Conservation (phyloP, 2,797 vertebrate species). For the Furcifer pardalis region DNA sequence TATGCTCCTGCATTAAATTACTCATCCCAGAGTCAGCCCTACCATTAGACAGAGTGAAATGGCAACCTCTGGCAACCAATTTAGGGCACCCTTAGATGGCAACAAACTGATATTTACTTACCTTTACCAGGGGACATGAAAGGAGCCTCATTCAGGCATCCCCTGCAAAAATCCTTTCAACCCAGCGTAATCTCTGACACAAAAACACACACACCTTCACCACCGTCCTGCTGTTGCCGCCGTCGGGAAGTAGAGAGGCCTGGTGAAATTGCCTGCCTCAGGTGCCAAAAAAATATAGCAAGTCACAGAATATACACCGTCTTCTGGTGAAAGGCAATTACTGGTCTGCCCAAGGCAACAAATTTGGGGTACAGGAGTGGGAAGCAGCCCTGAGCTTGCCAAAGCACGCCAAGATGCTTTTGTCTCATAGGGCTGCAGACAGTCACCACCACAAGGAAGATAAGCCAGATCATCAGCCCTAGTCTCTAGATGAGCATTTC, state of each 20-base stretch:
- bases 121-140: too few species aligned
- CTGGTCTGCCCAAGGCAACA: not conserved
- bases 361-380: not conserved
- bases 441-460: not conserved
- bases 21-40: not conserved
- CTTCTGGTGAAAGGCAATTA: too few species aligned
- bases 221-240: too few species aligned
- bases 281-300: too few species aligned
- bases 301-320: too few species aligned
- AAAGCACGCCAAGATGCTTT: not conserved
- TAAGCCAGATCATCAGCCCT: not conserved
- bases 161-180: too few species aligned
- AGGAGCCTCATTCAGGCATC: too few species aligned
- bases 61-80: not conserved
- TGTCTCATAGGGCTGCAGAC: not conserved
- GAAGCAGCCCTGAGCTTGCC: too few species aligned
- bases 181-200: too few species aligned
- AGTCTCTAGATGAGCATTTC: conserved; percentile 7
- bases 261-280: too few species aligned
- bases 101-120: not conserved
- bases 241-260: too few species aligned
- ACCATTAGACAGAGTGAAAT: not conserved
- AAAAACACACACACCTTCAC: too few species aligned
- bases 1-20: not conserved
- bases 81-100: not conserved